A percentile compares a stretch with the other conserved stretches of the same genome.
Conservation (phyloP, 2,888 invertebrate species). For the Dynastes hyllus region DNA sequence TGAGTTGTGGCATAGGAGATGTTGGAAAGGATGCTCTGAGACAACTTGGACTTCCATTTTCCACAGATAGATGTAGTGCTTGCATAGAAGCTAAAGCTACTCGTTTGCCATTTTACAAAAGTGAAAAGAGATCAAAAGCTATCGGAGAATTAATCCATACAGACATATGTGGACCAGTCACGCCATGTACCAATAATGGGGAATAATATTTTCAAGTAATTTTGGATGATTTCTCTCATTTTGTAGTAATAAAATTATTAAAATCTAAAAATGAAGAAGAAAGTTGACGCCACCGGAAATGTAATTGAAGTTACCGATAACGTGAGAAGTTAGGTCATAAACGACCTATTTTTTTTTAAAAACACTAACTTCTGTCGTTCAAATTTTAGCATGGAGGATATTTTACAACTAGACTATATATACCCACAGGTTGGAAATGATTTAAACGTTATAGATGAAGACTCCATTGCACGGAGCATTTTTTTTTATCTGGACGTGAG, state of each 20-base stretch:
- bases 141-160: constrained; percentile 28
- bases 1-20: constrained; percentile 32
- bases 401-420: no score
- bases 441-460: no score
- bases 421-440: no score
- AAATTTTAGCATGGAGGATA: no score
- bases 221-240: constrained; percentile 45
- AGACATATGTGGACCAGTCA: constrained; percentile 40
- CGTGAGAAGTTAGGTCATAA: no score
- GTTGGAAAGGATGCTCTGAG: constrained; percentile 10
- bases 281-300: neutral
- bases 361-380: no score
- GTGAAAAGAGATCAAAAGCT: neutral
- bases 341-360: no score
- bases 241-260: constrained; percentile 35
- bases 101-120: constrained; percentile 13
- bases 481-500: no score
- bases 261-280: constrained; percentile 16
- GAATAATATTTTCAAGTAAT: constrained; percentile 45
- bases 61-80: constrained; percentile 8
- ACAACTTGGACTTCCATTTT: constrained; percentile 11
- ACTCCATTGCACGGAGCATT: no score
- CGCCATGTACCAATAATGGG: constrained; percentile 25
- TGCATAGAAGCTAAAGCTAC: constrained; percentile 32
- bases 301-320: no score